Percentiles rank a stretch among this genome's conserved stretches.
Evolutionary conservation across 2,888 invertebrate genomes (phyloP).

Genomic region (Brachylomia viminalis): DNA sequence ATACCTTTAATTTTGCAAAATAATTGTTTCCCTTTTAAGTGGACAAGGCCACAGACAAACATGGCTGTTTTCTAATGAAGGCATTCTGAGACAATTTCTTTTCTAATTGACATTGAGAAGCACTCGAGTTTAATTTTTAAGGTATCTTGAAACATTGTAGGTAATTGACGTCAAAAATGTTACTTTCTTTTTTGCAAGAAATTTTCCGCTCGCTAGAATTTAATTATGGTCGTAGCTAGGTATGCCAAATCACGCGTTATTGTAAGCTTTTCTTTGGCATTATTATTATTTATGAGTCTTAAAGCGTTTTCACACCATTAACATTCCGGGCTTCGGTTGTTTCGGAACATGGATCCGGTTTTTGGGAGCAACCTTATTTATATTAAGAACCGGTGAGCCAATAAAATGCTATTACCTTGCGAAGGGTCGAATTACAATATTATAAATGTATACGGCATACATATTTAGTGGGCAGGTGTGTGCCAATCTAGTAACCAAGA

Average conservation of each 20-base stretch:
- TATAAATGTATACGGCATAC: conserved; percentile 66
- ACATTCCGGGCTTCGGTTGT: conserved; percentile 26
- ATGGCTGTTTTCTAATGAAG: conserved; percentile 49
- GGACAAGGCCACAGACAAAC: conserved; percentile 35
- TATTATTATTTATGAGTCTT: conserved; percentile 57
- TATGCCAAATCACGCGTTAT: conserved; percentile 66
- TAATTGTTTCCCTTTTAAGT: conserved; percentile 27
- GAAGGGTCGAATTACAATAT: conserved; percentile 65
- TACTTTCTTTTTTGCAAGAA: conserved; percentile 55
- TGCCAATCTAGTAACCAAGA: conserved; percentile 60
- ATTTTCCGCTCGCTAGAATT: conserved; percentile 59
- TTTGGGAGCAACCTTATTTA: conserved; percentile 53
- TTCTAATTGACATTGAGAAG: conserved; percentile 63
- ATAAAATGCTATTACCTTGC: conserved; percentile 61
- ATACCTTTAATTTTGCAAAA: conserved; percentile 10
- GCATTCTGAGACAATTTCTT: conserved; percentile 46
- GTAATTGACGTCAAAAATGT: conserved; percentile 62
- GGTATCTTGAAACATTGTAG: conserved; percentile 61
- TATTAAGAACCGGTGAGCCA: conserved; percentile 50
- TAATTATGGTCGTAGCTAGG: conserved; percentile 65
- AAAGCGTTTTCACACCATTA: conserved; percentile 43
- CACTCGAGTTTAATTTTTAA: conserved; percentile 55
- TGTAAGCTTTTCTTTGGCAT: conserved; percentile 58
- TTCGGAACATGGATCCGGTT: conserved; percentile 33
- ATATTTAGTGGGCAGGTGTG: conserved; percentile 59